Base-by-base conservation (phyloP, 2,888 invertebrate species). In the Drosophila rellima region DNA sequence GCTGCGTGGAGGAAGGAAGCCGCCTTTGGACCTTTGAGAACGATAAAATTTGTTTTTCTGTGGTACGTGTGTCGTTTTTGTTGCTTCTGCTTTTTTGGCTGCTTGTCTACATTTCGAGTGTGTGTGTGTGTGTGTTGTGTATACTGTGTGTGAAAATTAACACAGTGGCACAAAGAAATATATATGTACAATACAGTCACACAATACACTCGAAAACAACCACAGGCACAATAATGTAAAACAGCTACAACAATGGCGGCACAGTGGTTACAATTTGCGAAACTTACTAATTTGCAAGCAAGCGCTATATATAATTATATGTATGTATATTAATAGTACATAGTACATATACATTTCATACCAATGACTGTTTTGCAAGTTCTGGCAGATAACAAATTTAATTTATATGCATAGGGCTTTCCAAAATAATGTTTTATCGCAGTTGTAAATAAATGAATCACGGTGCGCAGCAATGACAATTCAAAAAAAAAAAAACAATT, bases 111-210 rank as follows among this genome's bases (percentile, higher is more conserved):
- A 60, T 76, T 75, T 74, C 47, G 68, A 76, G 68, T 57, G 20
- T 62, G 29, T 40, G 31, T 70, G 55, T 54, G 57, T 70, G 50
- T 68, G 51, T 60, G 42, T 54, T 69, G 50, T 52, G 65, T 71
- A 47, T 65, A 45, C 52, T 72, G 54, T 67, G 79, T 88, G 87
- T 86, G 70, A 76, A 86, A 88, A 88, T 88, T 88, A 86, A 88
- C 88, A 86, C 83, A 83, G 74, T 88, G 70, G 44, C 80, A 72
- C 71, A 70, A 60, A 80, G 80, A 82, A 73, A 57, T 60, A 59
- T 50, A 62, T 35, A 51, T 42, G 59, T 39, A 65, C 23, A 52
- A 52, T 39, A 42, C 52, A 47, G 23, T 57, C 60, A 62, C 45
- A 62, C 52, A 40, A 39, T 20, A 63, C 42, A 61, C 31, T 56